Base-by-base conservation (phyloP, 2,888 invertebrate species). In the Encarsia formosa region DNA sequence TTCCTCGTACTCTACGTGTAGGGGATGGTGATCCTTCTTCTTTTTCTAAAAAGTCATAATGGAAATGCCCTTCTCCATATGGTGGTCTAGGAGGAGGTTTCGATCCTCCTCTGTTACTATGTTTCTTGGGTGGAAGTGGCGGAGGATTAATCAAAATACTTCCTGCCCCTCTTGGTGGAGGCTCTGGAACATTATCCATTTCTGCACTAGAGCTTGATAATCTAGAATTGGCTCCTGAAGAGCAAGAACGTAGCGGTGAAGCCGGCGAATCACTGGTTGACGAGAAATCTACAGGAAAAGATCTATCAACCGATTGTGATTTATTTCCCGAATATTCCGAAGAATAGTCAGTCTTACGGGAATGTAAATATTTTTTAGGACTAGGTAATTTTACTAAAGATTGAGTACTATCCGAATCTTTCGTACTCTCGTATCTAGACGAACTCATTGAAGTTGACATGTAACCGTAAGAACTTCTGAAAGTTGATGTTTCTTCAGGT, bases 61-160 rank as follows among this genome's bases (percentile, higher is more conserved):
- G 76, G 6, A 74, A 70, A 37, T 76, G 75, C 24, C 65, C 65
- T 13, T 77, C 78, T 3, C 77, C 77, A 59, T 80, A 78, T 1
- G 81, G 82, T 1, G 83, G 84, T 43, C 79, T 65, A 11, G 57
- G 57, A 8, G 57, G 57, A 16, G 63, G 69, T 38, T 85, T 83
- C 20, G 79, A 75, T 1, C 76, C 71, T 40, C 79, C 75, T 57
- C 81, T 81, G 44, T 76, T 78, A 37, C 78, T 76, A 61, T 83
- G 81, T 59, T 86, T 85, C 66, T 86, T 87, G 13, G 87, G 87
- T 18, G 87, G 80, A 68, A 87, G 73, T 3, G 87, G 87, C 2
- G 87, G 87, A 3, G 87, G 87, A 65, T 85, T 85, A 5, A 81
- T 79, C 44, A 82, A 76, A 44, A 73, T 79, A 70, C 81, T 82